phyloP scores from a whole-genome alignment of 2,113 vertebrate species.

The Grantiella picta region DNA sequence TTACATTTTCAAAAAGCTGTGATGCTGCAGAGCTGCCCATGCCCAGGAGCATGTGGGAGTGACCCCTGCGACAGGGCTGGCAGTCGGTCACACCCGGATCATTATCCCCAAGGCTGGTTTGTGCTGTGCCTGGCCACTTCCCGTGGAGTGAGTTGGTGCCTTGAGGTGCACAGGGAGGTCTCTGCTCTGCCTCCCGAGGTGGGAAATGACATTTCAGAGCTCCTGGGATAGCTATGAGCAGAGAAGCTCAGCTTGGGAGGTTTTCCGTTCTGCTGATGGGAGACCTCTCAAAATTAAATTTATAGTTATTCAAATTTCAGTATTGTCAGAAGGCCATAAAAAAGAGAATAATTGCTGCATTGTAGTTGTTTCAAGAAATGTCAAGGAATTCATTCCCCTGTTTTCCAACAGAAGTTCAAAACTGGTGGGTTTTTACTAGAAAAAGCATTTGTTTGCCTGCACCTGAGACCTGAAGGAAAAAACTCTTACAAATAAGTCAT shows the following conservation, averaged over 20 bases:
- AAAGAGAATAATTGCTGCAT: not conserved
- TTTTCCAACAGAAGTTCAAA: not conserved
- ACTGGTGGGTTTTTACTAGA: not conserved
- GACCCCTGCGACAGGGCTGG: not conserved
- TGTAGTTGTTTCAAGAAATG: not conserved
- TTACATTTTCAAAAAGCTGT: not conserved
- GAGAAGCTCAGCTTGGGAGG: not conserved
- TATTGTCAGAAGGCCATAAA: not conserved
- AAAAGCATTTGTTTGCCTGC: not conserved
- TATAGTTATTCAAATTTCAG: not conserved
- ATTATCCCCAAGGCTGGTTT: not conserved
- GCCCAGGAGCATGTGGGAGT: not conserved
- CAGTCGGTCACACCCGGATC: fast-evolving
- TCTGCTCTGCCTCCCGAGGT: not conserved
- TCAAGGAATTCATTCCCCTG: not conserved
- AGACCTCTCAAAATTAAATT: not conserved
- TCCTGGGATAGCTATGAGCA: not conserved
- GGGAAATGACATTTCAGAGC: not conserved
- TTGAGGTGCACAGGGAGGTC: not conserved
- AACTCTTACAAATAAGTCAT: not conserved
- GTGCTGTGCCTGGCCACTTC: not conserved
- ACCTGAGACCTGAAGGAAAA: not conserved
- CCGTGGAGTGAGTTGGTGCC: not conserved
- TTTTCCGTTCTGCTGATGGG: not conserved
- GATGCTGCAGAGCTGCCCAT: not conserved